Evolutionary conservation across 2,888 invertebrate genomes (phyloP).

Genomic region (Euphydryas editha): DNA sequence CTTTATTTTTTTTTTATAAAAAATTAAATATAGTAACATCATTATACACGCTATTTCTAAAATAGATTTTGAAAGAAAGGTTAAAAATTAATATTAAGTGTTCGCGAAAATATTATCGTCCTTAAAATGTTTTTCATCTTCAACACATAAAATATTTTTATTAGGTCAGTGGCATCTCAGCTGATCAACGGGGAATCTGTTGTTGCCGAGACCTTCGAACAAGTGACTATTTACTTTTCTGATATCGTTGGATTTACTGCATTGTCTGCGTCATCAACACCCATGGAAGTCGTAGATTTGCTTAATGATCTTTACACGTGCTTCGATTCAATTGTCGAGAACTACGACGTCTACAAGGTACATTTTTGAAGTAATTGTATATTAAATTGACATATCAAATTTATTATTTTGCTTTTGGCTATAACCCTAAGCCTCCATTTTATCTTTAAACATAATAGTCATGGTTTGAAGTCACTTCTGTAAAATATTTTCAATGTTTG

Average conservation of each 20-base stretch:
- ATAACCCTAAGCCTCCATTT: too few relatives aligned
- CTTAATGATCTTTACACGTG: slow-evolving; percentile 99
- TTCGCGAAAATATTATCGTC: not conserved
- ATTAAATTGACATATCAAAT: too few relatives aligned
- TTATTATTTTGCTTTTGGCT: too few relatives aligned
- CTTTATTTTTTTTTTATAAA: too few relatives aligned
- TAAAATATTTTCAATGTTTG: too few relatives aligned
- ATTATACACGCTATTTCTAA: too few relatives aligned
- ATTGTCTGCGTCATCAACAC: slow-evolving; percentile 94
- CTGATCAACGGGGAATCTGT: slow-evolving; percentile 95
- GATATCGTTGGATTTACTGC: slow-evolving; percentile 97
- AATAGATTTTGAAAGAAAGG: too few relatives aligned
- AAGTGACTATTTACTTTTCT: slow-evolving; percentile 96
- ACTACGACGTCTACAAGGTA: slow-evolving; percentile 98
- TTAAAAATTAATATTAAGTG: too few relatives aligned
- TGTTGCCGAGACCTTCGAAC: slow-evolving; percentile 95
- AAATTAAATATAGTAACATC: too few relatives aligned
- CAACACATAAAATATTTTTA: slow-evolving; percentile 11
- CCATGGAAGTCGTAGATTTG: slow-evolving; percentile 95
- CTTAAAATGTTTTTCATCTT: not conserved
- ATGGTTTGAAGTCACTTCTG: too few relatives aligned
- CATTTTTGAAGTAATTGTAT: too few relatives aligned
- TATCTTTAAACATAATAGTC: too few relatives aligned
- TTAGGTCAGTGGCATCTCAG: slow-evolving; percentile 93
- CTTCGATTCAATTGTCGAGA: slow-evolving; percentile 98